Evolutionary conservation across 2,113 vertebrate species (phyloP), one percentile per base, ranked within the genome.

Genomic region (Leptodactylus fuscus): DNA sequence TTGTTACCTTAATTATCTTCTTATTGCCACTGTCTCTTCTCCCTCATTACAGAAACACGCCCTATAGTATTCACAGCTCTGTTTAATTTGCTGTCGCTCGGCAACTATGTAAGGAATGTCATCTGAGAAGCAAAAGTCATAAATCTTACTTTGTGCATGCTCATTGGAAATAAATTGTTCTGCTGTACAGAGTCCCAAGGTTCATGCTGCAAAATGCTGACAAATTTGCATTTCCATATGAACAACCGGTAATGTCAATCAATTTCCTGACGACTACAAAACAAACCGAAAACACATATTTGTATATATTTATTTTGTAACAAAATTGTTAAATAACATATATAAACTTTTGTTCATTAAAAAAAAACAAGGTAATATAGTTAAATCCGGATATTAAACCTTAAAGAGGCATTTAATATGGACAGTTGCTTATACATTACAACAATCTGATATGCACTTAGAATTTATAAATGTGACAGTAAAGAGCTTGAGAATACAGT

Each of bases 1-100:
- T 94, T 95, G 94, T 95, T 95, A 95, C 95, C 93, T 95, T 96
- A 96, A 95, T 96, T 95, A 95, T 95, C 92, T 92, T 93, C 94
- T 94, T 94, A 95, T 93, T 94, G 93, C 92, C 90, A 92, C 91
- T 91, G 93, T 93, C 93, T 94, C 92, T 91, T 94, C 91, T 91
- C 91, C 89, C 91, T 95, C 93, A 91, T 95, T 95, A 94, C 89
- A 91, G 92, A 94, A 92, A 92, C 92, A 93, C 93, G 94, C 93
- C 94, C 92, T 90, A 93, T 90, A 87, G 88, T 90, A 91, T 90
- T 90, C 91, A 88, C 9, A 49, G 89, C 91, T 91, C 89, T 89
- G 91, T 94, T 90, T 95, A 92, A 95, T 94, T 93, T 94, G 91
- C 93, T 86, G 86, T 84, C 91, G 91, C 92, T 93, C 88, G 0